Evolutionary conservation across 37 sponge, comb jelly and placozoan species (phyloP).

Genomic region (Beroe forskalii): DNA sequence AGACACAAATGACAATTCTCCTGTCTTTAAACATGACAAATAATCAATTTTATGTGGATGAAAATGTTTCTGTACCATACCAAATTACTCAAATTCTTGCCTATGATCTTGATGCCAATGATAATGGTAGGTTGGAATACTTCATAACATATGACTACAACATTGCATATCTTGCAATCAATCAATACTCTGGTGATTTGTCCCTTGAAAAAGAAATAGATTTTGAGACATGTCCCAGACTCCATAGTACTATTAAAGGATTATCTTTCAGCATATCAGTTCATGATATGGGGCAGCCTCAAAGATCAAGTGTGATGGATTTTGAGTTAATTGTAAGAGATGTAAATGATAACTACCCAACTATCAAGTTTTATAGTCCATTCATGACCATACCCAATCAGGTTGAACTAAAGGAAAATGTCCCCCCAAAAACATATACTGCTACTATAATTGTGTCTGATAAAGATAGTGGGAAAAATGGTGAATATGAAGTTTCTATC

Average conservation of each 20-base stretch:
- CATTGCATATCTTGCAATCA: neutral
- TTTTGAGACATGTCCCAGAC: neutral
- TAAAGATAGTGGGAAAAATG: slow-evolving; percentile 43
- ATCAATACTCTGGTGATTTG: neutral
- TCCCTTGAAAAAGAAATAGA: neutral
- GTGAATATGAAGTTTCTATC: slow-evolving; percentile 6
- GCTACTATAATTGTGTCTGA: slow-evolving; percentile 21
- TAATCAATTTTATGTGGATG: neutral
- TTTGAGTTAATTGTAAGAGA: neutral
- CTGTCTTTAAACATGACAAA: neutral
- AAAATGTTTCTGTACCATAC: slow-evolving; percentile 37
- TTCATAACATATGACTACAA: neutral
- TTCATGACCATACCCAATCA: neutral
- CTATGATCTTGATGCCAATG: neutral
- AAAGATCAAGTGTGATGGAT: neutral
- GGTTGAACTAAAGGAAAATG: neutral
- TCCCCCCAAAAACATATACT: neutral
- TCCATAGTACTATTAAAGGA: neutral
- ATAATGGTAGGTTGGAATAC: slow-evolving; percentile 28
- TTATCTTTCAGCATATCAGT: slow-evolving; percentile 8
- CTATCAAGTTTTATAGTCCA: slow-evolving; percentile 13
- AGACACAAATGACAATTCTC: slow-evolving; percentile 48
- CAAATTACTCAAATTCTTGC: neutral
- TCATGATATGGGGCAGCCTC: slow-evolving; percentile 17
- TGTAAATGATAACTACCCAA: slow-evolving; percentile 52